Percentiles rank a stretch among this genome's conserved stretches.
These are phyloP conservation scores for Tyrannus savana DNA, from an alignment of 2,113 vertebrate species.

Conservation along the genomic window DNA sequence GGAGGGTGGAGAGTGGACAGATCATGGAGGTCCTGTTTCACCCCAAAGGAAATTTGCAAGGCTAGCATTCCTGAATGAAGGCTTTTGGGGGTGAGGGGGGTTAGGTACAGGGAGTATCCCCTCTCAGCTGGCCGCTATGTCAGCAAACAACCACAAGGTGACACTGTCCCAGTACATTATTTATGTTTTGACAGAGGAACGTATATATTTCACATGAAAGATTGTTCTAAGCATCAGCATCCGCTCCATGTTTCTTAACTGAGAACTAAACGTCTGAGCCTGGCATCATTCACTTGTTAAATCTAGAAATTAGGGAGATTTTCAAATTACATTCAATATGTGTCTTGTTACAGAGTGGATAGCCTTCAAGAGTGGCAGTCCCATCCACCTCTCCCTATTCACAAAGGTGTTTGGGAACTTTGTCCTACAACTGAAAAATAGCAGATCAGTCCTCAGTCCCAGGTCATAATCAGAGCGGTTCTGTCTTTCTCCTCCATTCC, in stretches of 20 bases:
- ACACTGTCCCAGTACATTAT: slow-evolving; percentile 59
- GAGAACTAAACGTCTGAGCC: neutral
- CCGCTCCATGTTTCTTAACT: neutral
- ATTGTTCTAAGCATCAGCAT: neutral
- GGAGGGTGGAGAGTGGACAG: neutral
- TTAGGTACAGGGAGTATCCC: neutral
- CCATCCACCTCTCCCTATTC: neutral
- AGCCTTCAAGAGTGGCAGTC: neutral
- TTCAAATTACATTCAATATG: neutral
- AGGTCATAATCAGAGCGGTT: neutral
- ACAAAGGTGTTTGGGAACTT: neutral
- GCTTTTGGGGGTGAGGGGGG: neutral
- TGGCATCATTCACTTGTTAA: neutral
- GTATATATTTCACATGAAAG: neutral
- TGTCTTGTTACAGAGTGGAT: neutral
- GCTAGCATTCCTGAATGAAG: neutral
- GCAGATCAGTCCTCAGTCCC: neutral
- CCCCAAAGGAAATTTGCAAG: neutral
- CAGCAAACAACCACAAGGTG: slow-evolving; percentile 45
- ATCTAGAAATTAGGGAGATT: neutral
- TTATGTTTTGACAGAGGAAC: slow-evolving; percentile 33
- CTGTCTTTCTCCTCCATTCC: neutral
- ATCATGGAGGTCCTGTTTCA: neutral
- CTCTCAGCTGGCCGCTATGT: slow-evolving; percentile 15
- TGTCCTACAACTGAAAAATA: neutral